A percentile compares a stretch with the other conserved stretches of the same genome.
Evolutionary conservation across 2,888 invertebrate genomes (phyloP).

Genomic region (Pollenia amentaria): DNA sequence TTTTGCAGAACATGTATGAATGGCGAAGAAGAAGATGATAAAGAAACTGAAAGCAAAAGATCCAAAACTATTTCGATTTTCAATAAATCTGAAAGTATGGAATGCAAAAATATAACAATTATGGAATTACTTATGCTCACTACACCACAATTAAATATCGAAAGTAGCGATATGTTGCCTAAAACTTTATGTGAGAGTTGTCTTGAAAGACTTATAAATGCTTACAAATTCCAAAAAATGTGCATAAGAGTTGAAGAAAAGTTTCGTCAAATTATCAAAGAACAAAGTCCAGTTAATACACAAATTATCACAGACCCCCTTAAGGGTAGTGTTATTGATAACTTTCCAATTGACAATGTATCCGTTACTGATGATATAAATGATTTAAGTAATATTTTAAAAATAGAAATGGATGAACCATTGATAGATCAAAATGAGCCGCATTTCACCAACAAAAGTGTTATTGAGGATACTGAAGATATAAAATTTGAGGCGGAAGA

Average conservation of each 20-base stretch:
- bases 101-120: slow-evolving; percentile 68
- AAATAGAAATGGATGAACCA: slow-evolving; percentile 63
- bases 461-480: slow-evolving; percentile 8
- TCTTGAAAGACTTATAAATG: slow-evolving; percentile 85
- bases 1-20: slow-evolving; percentile 66
- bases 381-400: slow-evolving; percentile 75
- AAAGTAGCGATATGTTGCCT: slow-evolving; percentile 86
- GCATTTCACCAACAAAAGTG: not conserved
- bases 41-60: not conserved
- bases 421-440: slow-evolving; percentile 34
- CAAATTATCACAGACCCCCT: slow-evolving; percentile 52
- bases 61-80: slow-evolving; percentile 56
- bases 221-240: slow-evolving; percentile 85
- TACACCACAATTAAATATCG: slow-evolving; percentile 81
- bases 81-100: slow-evolving; percentile 32
- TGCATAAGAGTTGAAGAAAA: slow-evolving; percentile 81
- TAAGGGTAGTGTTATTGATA: slow-evolving; percentile 20
- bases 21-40: slow-evolving; percentile 34
- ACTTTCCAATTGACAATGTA: slow-evolving; percentile 6
- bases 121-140: slow-evolving; percentile 82
- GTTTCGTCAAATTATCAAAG: slow-evolving; percentile 74
- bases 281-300: not conserved
- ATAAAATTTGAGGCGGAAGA: slow-evolving; percentile 28
- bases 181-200: slow-evolving; percentile 87
- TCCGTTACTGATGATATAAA: slow-evolving; percentile 77